Evolutionary conservation across 1,140 invertebrate genomes (phyloP), one percentile per base, ranked within the genome.

Genomic region (Mya arenaria): DNA sequence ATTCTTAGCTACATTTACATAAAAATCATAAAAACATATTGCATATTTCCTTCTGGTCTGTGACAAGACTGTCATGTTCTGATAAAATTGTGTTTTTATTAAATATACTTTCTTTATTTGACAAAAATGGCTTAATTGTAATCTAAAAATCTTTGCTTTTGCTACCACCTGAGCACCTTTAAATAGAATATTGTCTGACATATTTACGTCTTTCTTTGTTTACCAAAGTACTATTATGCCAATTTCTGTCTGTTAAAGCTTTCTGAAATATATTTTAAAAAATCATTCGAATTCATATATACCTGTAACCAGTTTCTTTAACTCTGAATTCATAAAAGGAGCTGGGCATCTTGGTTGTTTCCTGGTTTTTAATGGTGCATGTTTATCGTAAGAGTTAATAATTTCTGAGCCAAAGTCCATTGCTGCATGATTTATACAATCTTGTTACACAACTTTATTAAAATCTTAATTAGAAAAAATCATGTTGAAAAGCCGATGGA

Each of bases 1-100:
- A 56, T 78, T 39, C 4, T 62, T 62, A 19, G 73, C 58, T 19
- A 75, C 73, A 65, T 74, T 65, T 63, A 77, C 39, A n/a, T 41
- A 78, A 66, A 78, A 68, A 28, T 66, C 23, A 41, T 78, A 69
- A 79, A 79, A 79, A 58, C n/a, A 30, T 39, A n/a, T 44, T 32
- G 13, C 39, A 41, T 19, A 79, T 52, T 79, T 79, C 13, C 23
- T 2, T 19, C 39, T 77, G 74, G n/a, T 77, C 55, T 55, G 25
- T 65, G 13, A 77, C 52, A 4, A 77, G 41, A 34, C 34, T n/a
- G n/a, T n/a, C n/a, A n/a, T 77, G 44, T 25, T 75, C 58, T 30
- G 34, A 23, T 13, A 77, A 23, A 2, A 66, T 58, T 34, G 44
- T 65, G 13, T 77, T 15, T 66, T 66, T 66, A 3, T 66, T 13